Evolutionary conservation across 1,140 invertebrate species (phyloP), one percentile per base, ranked within the genome.

Genomic region (Magallana ariakensis): DNA sequence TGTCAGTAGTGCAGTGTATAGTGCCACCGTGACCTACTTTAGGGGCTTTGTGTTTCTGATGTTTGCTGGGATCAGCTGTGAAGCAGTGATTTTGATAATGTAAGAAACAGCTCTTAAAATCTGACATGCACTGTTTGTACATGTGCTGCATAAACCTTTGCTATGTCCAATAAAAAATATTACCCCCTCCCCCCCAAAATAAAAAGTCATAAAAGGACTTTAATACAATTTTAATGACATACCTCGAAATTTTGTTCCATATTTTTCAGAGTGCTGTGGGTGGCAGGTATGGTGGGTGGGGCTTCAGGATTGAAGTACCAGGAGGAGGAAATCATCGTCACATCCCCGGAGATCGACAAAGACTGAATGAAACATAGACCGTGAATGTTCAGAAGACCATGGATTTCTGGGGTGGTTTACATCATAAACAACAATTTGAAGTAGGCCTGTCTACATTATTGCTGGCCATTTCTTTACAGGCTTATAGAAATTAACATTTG

Each of bases 21-120:
- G 60, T 10, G 87, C 80, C 2, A 88, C 87, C 8, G 87, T 88
- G 11, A 11, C 58, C 54, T 66, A 81, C 26, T 85, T 83, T 33
- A 81, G 84, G 82, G 87, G 87, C 0, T 83, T 88, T 33, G 80
- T 84, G n/a, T 88, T 88, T 26, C 66, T 88, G 15, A 66, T 88
- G 26, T 85, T 88, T 58, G 87, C 84, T 56, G 87, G 84, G 46
- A 85, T 62, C 60, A 84, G 33, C 10, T 19, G 16, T 10, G 57
- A 85, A 1, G 84, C 70, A 53, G 19, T 66, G 7, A 85, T 85
- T 11, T 70, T 85, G 10, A 60, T 81, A 22, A n/a, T 87, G 86
- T 87, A 83, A 70, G 86, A 46, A 46, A 46, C 3, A 46, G 33
- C 33, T 46, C 33, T 83, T 56, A 46, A 54, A 11, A 75, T 11